These are phyloP conservation scores for Elephantulus edwardii DNA, from an alignment of 2,113 vertebrate genomes.

Conservation along the genomic window DNA sequence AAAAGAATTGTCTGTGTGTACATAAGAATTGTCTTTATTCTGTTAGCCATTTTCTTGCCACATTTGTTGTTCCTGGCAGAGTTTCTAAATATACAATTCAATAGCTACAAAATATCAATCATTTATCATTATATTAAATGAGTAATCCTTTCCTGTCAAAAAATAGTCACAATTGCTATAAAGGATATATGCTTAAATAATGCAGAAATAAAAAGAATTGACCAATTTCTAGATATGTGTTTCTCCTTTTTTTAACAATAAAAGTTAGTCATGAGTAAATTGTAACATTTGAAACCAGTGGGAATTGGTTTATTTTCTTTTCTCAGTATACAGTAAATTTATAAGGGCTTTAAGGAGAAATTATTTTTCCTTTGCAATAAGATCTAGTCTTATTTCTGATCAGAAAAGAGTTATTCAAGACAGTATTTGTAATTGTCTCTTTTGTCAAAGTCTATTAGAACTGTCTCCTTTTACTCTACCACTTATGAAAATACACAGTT, in stretches of 20 bases:
- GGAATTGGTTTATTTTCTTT: not conserved
- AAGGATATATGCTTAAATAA: not conserved
- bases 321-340: not conserved
- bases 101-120: not conserved
- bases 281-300: not conserved
- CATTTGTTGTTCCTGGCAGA: not conserved
- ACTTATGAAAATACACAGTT: constrained; percentile 15
- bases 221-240: not conserved
- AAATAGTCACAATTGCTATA: not conserved
- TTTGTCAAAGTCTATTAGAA: not conserved
- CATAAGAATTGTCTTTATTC: not conserved
- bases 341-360: not conserved
- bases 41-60: not conserved
- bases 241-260: not conserved
- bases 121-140: not conserved
- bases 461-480: constrained; percentile 52
- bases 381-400: not conserved
- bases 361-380: no score
- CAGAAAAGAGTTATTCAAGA: constrained; percentile 21
- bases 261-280: constrained; percentile 1
- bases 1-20: not conserved
- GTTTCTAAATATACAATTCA: not conserved
- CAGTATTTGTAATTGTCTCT: not conserved
- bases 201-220: constrained; percentile 11
- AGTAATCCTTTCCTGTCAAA: not conserved